A percentile compares a stretch with the other conserved stretches of the same genome.
Evolutionary conservation across 2,113 vertebrate species (phyloP).

Genomic region (Alligator mississippiensis): DNA sequence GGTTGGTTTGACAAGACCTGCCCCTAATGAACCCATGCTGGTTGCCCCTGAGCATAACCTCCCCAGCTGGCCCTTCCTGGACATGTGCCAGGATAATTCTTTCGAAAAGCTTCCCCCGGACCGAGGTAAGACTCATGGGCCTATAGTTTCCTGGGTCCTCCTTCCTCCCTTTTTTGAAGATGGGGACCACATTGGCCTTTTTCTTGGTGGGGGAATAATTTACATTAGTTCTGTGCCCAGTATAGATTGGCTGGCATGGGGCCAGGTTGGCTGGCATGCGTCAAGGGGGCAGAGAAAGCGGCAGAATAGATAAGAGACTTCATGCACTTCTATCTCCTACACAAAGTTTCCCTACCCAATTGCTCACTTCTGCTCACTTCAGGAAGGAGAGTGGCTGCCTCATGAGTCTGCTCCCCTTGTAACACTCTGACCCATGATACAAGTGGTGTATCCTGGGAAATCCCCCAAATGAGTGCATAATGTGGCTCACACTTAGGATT

Average conservation of each 20-base stretch:
- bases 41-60: too few relatives aligned
- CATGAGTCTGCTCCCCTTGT: background rate
- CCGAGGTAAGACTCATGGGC: too few relatives aligned
- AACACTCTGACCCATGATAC: background rate
- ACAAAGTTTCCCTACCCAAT: background rate
- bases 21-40: too few relatives aligned
- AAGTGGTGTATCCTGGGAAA: background rate
- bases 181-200: background rate
- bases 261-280: background rate
- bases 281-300: background rate
- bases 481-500: too few relatives aligned
- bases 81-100: too few relatives aligned
- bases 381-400: background rate
- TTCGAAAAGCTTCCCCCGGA: too few relatives aligned
- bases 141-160: too few relatives aligned
- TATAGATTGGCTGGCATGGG: background rate
- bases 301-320: background rate
- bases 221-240: background rate
- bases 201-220: background rate
- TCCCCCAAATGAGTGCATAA: background rate
- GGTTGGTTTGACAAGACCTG: too few relatives aligned
- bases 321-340: too few relatives aligned
- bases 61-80: too few relatives aligned
- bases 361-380: too few relatives aligned
- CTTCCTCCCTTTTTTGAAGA: too few relatives aligned